A percentile compares a stretch with the other conserved stretches of the same genome.
Conservation (phyloP, 2,797 vertebrate species). For the Enteromius paludinosus region DNA sequence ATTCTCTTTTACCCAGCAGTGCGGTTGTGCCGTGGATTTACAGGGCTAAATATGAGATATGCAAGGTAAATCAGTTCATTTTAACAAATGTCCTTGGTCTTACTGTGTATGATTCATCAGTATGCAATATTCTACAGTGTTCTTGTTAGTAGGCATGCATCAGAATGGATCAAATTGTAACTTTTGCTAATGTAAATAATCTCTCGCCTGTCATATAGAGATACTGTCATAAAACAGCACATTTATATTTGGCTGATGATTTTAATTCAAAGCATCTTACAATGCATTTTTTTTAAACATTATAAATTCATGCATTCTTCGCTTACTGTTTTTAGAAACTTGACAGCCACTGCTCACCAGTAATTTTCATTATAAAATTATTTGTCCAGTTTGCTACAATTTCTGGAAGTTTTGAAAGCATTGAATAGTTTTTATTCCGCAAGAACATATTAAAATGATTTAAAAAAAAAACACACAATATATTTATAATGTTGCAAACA, state of each 20-base stretch:
- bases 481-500: background rate
- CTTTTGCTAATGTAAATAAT: background rate
- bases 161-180: background rate
- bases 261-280: background rate
- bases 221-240: background rate
- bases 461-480: background rate
- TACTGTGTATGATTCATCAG: background rate
- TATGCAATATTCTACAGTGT: background rate
- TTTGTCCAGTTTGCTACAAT: background rate
- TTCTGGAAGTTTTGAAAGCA: background rate
- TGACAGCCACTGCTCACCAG: background rate
- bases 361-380: background rate
- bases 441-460: background rate
- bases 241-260: background rate
- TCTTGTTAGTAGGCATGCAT: background rate
- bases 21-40: slow-evolving; percentile 38
- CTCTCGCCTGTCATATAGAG: background rate
- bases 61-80: slow-evolving; percentile 19
- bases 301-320: background rate
- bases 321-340: background rate
- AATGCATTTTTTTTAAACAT: background rate
- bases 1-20: slow-evolving; percentile 16
- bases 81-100: background rate
- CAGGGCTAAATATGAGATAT: slow-evolving; percentile 37
- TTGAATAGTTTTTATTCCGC: background rate